A percentile compares a stretch with the other conserved stretches of the same genome.
phyloP scores from a whole-genome alignment of 1,140 invertebrate species.

The Acromyrmex charruanus region DNA sequence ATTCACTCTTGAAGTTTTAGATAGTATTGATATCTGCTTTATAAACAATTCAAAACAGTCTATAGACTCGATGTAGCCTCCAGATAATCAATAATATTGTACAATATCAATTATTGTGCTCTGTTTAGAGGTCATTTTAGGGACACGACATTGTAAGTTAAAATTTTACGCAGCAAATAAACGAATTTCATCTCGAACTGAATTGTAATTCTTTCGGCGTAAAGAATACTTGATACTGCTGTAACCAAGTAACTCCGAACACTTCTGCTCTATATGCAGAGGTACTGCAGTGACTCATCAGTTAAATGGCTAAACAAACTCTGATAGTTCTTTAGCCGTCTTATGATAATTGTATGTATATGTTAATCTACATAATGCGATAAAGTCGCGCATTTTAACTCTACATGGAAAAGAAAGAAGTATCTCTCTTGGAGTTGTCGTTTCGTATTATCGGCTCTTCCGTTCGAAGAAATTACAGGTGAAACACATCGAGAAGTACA shows the following conservation, averaged over 20 bases:
- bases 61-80: no score
- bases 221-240: neutral
- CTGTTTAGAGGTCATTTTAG: no score
- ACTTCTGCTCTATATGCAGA: neutral
- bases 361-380: neutral
- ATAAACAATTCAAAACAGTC: no score
- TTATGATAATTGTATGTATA: constrained; percentile 5
- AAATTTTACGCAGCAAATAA: neutral
- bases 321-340: neutral
- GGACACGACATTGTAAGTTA: neutral
- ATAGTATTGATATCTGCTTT: no score
- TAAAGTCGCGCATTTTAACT: neutral
- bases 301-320: constrained; percentile 11
- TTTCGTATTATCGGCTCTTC: neutral
- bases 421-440: neutral
- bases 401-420: neutral
- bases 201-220: neutral
- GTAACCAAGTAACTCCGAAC: neutral
- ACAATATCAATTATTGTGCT: no score
- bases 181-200: neutral
- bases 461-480: neutral
- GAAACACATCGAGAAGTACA: neutral
- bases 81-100: no score
- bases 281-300: neutral
- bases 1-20: no score